Evolutionary conservation across 1,140 invertebrate species (phyloP).

Genomic region (Elysia chlorotica): DNA sequence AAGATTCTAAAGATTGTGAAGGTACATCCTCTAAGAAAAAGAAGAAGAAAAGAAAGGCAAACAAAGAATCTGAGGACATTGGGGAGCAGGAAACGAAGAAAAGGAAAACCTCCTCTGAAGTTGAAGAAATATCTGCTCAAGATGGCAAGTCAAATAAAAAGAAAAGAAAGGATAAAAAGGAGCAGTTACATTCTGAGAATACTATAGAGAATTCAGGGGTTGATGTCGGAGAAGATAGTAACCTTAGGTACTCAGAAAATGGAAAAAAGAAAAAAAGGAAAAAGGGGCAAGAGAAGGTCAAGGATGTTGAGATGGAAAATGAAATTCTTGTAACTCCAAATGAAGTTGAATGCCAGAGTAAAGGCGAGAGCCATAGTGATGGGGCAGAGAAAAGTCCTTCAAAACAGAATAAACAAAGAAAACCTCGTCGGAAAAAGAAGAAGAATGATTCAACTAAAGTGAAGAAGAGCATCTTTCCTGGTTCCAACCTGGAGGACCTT

Average conservation of each 20-base stretch:
- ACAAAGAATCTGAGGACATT: neutral
- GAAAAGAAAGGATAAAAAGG: neutral
- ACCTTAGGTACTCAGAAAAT: neutral
- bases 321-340: too few species aligned
- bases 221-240: neutral
- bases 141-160: too few species aligned
- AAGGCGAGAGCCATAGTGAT: too few species aligned
- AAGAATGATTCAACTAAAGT: too few species aligned
- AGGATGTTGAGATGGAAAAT: too few species aligned
- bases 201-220: neutral
- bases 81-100: neutral
- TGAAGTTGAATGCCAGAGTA: too few species aligned
- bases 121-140: too few species aligned
- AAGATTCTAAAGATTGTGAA: neutral
- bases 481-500: slow-evolving; percentile 5
- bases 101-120: too few species aligned
- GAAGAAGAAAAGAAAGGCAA: neutral
- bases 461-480: neutral
- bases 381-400: too few species aligned
- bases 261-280: neutral
- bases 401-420: too few species aligned
- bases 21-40: neutral
- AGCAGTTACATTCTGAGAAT: neutral
- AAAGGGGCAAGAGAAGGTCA: neutral
- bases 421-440: too few species aligned